Evolutionary conservation across 2,888 invertebrate species (phyloP).

Genomic region (Campoplex nolae): DNA sequence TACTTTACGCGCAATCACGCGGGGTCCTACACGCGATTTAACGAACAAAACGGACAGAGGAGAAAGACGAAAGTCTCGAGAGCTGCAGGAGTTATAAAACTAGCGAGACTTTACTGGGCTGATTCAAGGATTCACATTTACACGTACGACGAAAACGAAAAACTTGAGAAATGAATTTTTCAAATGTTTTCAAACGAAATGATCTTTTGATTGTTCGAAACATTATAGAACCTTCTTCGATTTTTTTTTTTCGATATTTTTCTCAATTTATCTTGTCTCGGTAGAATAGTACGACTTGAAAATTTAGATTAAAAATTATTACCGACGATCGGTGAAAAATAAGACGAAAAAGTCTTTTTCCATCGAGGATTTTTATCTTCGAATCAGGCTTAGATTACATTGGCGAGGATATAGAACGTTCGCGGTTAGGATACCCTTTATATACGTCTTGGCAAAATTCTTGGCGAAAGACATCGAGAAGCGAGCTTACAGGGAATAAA

Average conservation of each 20-base stretch:
- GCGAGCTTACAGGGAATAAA: constrained; percentile 80
- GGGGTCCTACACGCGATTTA: constrained; percentile 20
- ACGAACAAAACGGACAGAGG: constrained; percentile 20
- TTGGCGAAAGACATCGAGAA: constrained; percentile 67
- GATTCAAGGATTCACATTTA: constrained; percentile 62
- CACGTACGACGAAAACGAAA: constrained; percentile 21
- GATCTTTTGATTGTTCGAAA: neutral
- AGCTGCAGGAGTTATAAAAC: constrained; percentile 38
- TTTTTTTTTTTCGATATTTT: neutral
- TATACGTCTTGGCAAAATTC: neutral
- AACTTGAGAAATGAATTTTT: neutral
- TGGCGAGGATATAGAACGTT: neutral
- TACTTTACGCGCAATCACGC: constrained; percentile 35
- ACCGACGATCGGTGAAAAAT: neutral
- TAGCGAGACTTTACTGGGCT: constrained; percentile 45
- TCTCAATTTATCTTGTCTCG: neutral
- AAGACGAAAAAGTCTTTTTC: neutral
- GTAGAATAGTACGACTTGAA: too few relatives aligned
- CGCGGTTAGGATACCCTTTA: neutral
- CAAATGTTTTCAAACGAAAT: neutral
- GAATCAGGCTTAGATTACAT: neutral
- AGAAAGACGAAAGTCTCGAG: constrained; percentile 11
- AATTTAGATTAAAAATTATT: too few relatives aligned
- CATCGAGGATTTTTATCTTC: neutral
- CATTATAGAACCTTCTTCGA: neutral